Evolutionary conservation across 1,140 invertebrate species (phyloP), one percentile per base, ranked within the genome.

Genomic region (Battus philenor): DNA sequence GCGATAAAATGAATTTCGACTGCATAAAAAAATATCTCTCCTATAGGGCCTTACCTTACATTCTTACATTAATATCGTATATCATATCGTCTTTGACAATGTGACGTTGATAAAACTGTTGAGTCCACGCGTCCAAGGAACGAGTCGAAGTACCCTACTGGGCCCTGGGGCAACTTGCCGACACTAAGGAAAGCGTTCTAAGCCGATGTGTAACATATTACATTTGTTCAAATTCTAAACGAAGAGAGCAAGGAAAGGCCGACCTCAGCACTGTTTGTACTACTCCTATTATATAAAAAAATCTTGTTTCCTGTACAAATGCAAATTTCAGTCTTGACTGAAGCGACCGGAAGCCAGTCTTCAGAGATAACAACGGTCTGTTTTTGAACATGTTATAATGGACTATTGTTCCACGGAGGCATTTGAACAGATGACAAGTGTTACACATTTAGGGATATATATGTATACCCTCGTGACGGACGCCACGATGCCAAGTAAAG

Each of bases 1-100:
- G 74, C 70, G 58, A 73, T 72, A 65, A 78, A 78, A 55, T n/a
- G 70, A 78, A 81, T 77, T 80, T 79, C 73, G 79, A 82, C 78
- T 81, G 78, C 68, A 72, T 85, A 85, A 85, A 85, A 85, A 85
- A 85, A 85, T 85, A 85, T 82, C 66, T 78, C 64, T 81, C 64
- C 70, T 75, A 79, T 79, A 77, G 75, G 78, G 76, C 78, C 81
- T 85, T 82, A 85, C 78, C 77, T 82, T 81, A 85, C 78, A 74
- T 79, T 71, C 76, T 83, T 80, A 82, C 65, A 80, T 69, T 76
- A 77, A 74, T 75, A 75, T 80, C 69, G 72, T 76, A 72, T 75
- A 78, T 72, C 66, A 76, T 68, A 77, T 72, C 67, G 74, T 82
- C 76, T 80, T 75, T 75, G 77, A 83, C 79, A 82, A 76, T 72